Base-by-base conservation (phyloP, 2,888 invertebrate genomes). In the Stomorhina lunata region DNA sequence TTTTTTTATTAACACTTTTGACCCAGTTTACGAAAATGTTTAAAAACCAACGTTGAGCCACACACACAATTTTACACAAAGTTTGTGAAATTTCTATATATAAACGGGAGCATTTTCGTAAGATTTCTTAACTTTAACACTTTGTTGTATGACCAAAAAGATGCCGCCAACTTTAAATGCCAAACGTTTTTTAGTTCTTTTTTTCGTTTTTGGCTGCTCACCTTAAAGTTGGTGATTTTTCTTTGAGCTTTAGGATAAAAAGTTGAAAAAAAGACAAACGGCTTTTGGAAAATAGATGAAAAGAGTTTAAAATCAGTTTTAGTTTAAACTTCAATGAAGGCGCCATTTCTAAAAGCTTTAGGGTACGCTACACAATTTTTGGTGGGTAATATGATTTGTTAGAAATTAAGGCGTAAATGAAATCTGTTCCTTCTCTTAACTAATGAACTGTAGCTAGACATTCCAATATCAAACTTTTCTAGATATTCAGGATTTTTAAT, bases 121-220 rank as follows among this genome's bases (percentile, higher is more conserved):
- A 77, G 78, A 61, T 79, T 72, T 57, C 50, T 43, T 45, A 71
- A 78, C 81, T 71, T 77, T 66, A 77, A 77, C 77, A 81, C 72
- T 81, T 81, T 48, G 65, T 63, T 77, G 48, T 61, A 55, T 17
- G 72, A n/a, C 22, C 55, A 61, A 73, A 73, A 78, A 81, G 77
- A 77, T 77, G 81, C 81, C 81, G 81, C 77, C 81, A 77, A 59
- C 53, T 43, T 80, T 48, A 57, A 57, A 78, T 63, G 66, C 25
- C 15, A 65, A 17, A 32, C 50, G 66, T 66, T 17, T 34, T 50
- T 12, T 45, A n/a, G 27, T 17, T 40, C 50, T 73, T 66, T 17
- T 34, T 50, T 12, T 45, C n/a, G 27, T 48, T 32, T 43, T 15
- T 43, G 29, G 32, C 40, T 45, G n/a, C n/a, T n/a, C n/a, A n/a